Percentiles rank a stretch among this genome's conserved stretches.
phyloP scores from a whole-genome alignment of 1,140 invertebrate species.

The Drosophila sechellia region DNA sequence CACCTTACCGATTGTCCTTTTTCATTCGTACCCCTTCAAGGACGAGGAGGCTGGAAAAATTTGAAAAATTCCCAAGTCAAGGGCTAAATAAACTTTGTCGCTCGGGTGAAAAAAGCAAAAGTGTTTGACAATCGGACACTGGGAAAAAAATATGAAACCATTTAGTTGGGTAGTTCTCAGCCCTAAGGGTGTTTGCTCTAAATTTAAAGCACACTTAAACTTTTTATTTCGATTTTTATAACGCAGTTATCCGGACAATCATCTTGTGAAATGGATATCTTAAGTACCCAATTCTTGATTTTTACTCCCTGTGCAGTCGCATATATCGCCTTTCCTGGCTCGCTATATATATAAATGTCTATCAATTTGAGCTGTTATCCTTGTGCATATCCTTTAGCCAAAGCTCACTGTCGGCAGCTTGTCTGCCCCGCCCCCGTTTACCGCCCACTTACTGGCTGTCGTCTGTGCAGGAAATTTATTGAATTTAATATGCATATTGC shows the following conservation, averaged over 20 bases:
- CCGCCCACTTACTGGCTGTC: slow-evolving; percentile 3
- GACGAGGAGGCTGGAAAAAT: slow-evolving; percentile 15
- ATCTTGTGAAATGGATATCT: slow-evolving; percentile 1
- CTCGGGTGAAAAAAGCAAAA: slow-evolving; percentile 50
- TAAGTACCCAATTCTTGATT: background rate
- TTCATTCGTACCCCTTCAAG: slow-evolving; percentile 29
- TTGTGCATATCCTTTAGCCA: slow-evolving; percentile 56
- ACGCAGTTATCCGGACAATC: background rate
- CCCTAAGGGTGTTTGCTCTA: no score
- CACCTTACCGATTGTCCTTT: slow-evolving; percentile 2
- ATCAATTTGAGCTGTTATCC: slow-evolving; percentile 57
- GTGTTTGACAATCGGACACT: slow-evolving; percentile 45
- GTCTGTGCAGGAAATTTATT: slow-evolving; percentile 63
- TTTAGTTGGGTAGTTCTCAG: no score
- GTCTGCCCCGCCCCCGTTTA: slow-evolving; percentile 23
- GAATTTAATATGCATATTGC: slow-evolving; percentile 82
- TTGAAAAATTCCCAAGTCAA: slow-evolving; percentile 71
- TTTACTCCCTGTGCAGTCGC: slow-evolving; percentile 18
- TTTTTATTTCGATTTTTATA: background rate
- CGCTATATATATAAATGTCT: slow-evolving; percentile 46
- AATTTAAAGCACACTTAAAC: background rate
- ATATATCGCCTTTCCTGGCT: slow-evolving; percentile 23
- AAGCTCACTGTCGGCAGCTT: slow-evolving; percentile 53
- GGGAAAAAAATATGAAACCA: background rate
- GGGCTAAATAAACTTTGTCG: slow-evolving; percentile 76